These are phyloP conservation scores for Brachionus paranguensis DNA, from an alignment of 1,140 invertebrate genomes.

Conservation along the genomic window DNA sequence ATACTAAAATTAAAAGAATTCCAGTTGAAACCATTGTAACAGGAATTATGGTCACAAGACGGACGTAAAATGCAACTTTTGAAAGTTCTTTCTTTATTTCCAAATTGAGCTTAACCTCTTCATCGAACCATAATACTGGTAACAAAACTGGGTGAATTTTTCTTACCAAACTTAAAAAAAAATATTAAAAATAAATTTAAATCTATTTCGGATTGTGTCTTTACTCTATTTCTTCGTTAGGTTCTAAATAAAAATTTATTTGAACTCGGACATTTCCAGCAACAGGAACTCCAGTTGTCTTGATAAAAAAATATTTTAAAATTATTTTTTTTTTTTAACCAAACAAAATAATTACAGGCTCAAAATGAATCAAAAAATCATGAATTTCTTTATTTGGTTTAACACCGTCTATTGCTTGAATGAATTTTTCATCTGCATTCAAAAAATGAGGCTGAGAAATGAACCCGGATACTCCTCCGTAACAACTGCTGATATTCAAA, in stretches of 20 bases:
- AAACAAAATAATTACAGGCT: background rate
- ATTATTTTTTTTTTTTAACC: no score
- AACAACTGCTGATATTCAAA: slow-evolving; percentile 17
- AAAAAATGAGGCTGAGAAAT: slow-evolving; percentile 39
- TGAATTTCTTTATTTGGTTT: background rate
- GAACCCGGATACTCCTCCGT: slow-evolving; percentile 7
- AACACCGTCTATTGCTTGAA: background rate
- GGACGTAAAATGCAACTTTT: slow-evolving; percentile 1
- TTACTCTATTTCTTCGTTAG: slow-evolving; percentile 33
- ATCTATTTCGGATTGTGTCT: background rate
- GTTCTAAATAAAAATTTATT: slow-evolving; percentile 26
- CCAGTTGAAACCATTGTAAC: background rate
- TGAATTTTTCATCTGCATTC: slow-evolving; percentile 32
- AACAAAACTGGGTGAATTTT: slow-evolving; percentile 18
- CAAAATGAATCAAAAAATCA: slow-evolving; percentile 34
- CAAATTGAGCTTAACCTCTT: background rate
- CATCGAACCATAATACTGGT: slow-evolving; percentile 34
- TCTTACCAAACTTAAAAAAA: slow-evolving; percentile 36
- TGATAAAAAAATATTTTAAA: background rate
- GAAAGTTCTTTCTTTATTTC: background rate
- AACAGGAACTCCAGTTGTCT: slow-evolving; percentile 31
- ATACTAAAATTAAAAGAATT: slow-evolving; percentile 14
- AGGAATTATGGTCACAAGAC: background rate
- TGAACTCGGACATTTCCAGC: slow-evolving; percentile 32
- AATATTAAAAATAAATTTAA: background rate